These are phyloP conservation scores for Ganaspis sp. DNA, from an alignment of 1,140 invertebrate species.

Conservation along the genomic window DNA sequence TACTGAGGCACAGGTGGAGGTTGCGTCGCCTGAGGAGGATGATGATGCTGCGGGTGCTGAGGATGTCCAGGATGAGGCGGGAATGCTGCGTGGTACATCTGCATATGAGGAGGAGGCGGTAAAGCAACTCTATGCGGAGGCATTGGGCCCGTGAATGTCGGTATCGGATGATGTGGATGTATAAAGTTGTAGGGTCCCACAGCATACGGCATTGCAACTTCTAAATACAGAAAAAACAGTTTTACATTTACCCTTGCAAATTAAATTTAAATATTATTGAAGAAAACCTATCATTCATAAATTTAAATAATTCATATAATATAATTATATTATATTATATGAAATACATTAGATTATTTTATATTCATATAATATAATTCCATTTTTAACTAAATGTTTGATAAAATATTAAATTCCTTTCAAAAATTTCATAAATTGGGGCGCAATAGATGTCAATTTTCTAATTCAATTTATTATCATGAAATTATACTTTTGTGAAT, in stretches of 20 bases:
- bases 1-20: conserved; percentile 72
- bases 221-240: conserved; percentile 49
- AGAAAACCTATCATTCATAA: too few species aligned
- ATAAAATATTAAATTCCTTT: too few species aligned
- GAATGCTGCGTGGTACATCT: conserved; percentile 75
- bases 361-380: too few species aligned
- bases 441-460: too few species aligned
- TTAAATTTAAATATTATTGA: too few species aligned
- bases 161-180: conserved; percentile 75
- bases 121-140: conserved; percentile 78
- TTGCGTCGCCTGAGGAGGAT: conserved; percentile 67
- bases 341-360: too few species aligned
- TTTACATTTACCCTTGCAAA: background rate
- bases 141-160: conserved; percentile 76
- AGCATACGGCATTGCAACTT: conserved; percentile 79
- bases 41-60: conserved; percentile 66
- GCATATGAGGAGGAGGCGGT: conserved; percentile 78
- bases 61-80: conserved; percentile 70
- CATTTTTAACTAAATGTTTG: too few species aligned
- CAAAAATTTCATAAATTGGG: too few species aligned
- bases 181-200: conserved; percentile 78
- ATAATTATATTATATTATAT: too few species aligned
- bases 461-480: too few species aligned
- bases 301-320: too few species aligned
- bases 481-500: too few species aligned